These are phyloP conservation scores for Drosophila barbarae DNA, from an alignment of 2,888 invertebrate genomes.

Conservation along the genomic window DNA sequence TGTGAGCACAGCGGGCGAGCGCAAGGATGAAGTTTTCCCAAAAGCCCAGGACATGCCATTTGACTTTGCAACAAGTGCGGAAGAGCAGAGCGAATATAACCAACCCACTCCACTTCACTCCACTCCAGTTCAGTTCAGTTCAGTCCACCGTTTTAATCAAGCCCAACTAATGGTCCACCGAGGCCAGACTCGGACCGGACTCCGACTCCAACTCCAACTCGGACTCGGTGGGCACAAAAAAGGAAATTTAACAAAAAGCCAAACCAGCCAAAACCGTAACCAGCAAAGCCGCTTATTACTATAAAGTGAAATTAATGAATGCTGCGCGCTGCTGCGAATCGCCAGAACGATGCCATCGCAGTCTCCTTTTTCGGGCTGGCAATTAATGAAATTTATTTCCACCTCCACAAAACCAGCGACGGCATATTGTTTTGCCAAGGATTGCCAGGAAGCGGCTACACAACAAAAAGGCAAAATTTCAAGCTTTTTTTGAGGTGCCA, in stretches of 20 bases:
- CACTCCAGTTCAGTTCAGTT: constrained; percentile 33
- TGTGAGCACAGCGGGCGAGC: constrained; percentile 38
- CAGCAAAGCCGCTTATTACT: constrained; percentile 75
- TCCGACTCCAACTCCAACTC: neutral
- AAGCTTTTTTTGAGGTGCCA: constrained; percentile 29
- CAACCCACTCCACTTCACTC: neutral
- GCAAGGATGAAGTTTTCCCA: constrained; percentile 64
- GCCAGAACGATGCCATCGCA: constrained; percentile 33
- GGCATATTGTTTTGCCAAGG: constrained; percentile 56
- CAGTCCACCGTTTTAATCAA: constrained; percentile 66
- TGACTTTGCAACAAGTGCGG: constrained; percentile 71
- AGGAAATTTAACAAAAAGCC: constrained; percentile 8
- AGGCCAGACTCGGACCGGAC: constrained; percentile 7
- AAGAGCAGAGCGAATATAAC: constrained; percentile 6
- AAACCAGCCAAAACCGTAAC: constrained; percentile 54
- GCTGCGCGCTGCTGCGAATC: constrained; percentile 25
- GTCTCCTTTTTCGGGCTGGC: constrained; percentile 58
- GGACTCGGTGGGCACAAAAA: constrained; percentile 27
- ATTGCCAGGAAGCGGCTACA: constrained; percentile 2
- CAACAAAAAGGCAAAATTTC: constrained; percentile 10
- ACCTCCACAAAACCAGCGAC: constrained; percentile 30
- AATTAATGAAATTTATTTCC: constrained; percentile 74
- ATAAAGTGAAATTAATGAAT: constrained; percentile 77
- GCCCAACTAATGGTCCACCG: constrained; percentile 63
- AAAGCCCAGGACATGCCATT: constrained; percentile 54